Evolutionary conservation across 2,888 invertebrate species (phyloP).

Genomic region (Acanthococcus lagerstroemiae): DNA sequence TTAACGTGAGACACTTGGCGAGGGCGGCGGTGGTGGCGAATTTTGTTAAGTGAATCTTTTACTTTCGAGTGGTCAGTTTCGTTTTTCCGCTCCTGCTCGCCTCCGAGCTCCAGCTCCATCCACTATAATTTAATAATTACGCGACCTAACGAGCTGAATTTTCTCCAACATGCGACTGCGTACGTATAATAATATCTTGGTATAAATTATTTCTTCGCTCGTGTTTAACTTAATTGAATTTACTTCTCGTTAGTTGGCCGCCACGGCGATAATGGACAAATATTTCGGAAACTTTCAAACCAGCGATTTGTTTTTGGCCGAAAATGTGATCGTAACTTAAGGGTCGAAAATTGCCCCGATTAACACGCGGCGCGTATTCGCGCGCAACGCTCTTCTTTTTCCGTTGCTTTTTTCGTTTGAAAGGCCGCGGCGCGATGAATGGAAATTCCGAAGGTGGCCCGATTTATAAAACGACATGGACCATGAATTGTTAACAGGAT

Average conservation of each 20-base stretch:
- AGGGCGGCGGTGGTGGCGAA: neutral
- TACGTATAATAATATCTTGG: conserved; percentile 6
- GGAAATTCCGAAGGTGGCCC: neutral
- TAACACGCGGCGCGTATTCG: too few relatives aligned
- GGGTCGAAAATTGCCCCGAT: too few relatives aligned
- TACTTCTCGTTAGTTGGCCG: too few relatives aligned
- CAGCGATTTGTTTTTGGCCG: too few relatives aligned
- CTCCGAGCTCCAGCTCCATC: too few relatives aligned
- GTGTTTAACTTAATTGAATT: conserved; percentile 25
- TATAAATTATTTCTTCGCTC: conserved; percentile 19
- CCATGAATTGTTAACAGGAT: conserved; percentile 1
- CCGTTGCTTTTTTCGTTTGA: too few relatives aligned
- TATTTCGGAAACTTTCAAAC: too few relatives aligned
- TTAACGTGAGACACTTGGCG: neutral
- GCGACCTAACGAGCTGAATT: conserved; percentile 26
- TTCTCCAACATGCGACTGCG: too few relatives aligned
- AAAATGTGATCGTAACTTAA: too few relatives aligned
- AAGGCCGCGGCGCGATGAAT: too few relatives aligned
- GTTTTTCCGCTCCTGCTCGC: neutral
- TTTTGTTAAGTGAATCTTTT: conserved; percentile 27
- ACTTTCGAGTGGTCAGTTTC: conserved; percentile 17
- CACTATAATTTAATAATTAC: conserved; percentile 30
- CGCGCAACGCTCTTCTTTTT: too few relatives aligned
- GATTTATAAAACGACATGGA: neutral
- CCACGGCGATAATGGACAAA: too few relatives aligned